phyloP scores from a whole-genome alignment of 2,113 vertebrate species.

The Catharus fuscescens region DNA sequence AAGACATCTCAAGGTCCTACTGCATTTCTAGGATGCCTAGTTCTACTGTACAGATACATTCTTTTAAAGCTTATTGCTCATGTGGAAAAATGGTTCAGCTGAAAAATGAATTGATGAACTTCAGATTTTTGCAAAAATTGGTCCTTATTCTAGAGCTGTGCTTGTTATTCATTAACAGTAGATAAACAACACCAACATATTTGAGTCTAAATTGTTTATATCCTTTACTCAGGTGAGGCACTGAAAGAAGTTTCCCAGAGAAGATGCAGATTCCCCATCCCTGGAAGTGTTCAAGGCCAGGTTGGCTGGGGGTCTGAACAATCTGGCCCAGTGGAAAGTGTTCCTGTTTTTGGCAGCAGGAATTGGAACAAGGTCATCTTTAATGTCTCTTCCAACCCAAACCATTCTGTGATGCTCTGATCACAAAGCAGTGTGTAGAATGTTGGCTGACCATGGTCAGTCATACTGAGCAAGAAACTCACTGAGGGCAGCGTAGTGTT shows the following conservation, averaged over 20 bases:
- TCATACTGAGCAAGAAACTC: neutral
- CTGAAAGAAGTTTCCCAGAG: neutral
- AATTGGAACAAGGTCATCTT: neutral
- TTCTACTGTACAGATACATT: neutral
- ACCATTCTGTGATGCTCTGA: neutral
- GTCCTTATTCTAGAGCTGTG: neutral
- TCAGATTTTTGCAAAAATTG: neutral
- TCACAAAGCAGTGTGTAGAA: neutral
- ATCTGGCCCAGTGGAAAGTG: neutral
- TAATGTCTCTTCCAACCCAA: neutral
- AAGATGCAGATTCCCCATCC: neutral
- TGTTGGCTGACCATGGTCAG: neutral
- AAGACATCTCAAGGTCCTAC: neutral
- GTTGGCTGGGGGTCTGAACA: neutral
- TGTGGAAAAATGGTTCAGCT: neutral
- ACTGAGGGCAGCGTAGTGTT: fast-evolving
- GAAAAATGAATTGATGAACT: neutral
- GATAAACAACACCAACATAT: neutral
- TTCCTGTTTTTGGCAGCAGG: neutral
- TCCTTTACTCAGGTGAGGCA: neutral
- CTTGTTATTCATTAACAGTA: neutral
- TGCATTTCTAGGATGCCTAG: neutral
- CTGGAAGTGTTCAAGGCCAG: neutral
- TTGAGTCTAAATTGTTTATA: neutral
- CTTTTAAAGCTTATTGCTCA: neutral